phyloP scores from a whole-genome alignment of 2,113 vertebrate genomes.

The Chloropsis hardwickii region DNA sequence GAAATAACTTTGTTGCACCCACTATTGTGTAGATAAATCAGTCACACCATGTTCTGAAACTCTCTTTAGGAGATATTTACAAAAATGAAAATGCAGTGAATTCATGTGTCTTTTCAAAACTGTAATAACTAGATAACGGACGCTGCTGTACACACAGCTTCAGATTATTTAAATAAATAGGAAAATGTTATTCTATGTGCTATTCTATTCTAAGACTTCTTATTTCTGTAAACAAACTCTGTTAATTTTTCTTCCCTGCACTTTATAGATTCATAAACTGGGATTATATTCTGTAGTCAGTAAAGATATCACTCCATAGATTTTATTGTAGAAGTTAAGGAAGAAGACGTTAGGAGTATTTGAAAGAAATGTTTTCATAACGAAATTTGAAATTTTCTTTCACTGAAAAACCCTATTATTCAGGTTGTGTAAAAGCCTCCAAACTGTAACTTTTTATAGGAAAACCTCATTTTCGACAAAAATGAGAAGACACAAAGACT shows the following conservation, averaged over 20 bases:
- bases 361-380: neutral
- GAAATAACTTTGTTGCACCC: neutral
- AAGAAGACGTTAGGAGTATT: neutral
- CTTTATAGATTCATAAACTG: neutral
- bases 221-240: neutral
- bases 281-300: neutral
- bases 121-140: neutral
- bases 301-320: neutral
- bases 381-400: neutral
- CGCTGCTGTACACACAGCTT: neutral
- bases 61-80: neutral
- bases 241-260: neutral
- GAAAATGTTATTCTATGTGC: neutral
- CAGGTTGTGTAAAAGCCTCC: neutral
- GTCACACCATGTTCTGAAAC: rapidly evolving
- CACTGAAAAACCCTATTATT: neutral
- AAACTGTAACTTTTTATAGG: neutral
- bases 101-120: neutral
- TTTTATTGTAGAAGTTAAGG: neutral
- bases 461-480: neutral
- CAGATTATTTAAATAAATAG: neutral
- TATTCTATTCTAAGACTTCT: neutral
- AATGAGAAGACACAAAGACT: neutral
- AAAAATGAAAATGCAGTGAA: neutral
- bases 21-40: neutral